phyloP scores from a whole-genome alignment of 2,797 vertebrate genomes.

The Acrocephalus scirpaceus region DNA sequence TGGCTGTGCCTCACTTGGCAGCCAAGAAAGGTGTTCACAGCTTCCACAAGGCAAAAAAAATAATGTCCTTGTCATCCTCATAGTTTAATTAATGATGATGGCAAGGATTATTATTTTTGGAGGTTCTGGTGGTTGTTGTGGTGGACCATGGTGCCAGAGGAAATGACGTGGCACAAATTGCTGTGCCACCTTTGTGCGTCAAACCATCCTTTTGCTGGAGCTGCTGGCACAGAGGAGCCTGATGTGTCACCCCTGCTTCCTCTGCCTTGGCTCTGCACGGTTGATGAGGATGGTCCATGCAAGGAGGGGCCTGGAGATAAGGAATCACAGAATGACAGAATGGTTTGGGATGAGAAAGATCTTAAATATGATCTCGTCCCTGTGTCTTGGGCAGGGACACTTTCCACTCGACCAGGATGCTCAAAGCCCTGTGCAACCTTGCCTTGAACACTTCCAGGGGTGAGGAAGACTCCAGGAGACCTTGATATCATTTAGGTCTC shows the following conservation, averaged over 20 bases:
- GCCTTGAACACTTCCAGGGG: neutral
- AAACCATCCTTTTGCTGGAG: neutral
- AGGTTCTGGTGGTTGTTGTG: neutral
- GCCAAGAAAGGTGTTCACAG: neutral
- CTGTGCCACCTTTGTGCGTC: rapidly evolving
- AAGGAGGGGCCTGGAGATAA: neutral
- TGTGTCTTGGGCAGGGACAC: neutral
- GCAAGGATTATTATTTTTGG: neutral
- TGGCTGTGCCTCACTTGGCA: neutral
- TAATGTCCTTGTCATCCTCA: neutral
- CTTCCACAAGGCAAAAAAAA: neutral
- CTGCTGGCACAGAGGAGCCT: neutral
- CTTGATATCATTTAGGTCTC: neutral
- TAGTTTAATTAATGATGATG: neutral
- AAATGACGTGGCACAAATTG: neutral
- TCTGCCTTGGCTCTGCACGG: rapidly evolving
- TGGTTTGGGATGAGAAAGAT: neutral
- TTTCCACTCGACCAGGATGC: neutral
- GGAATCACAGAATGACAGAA: neutral
- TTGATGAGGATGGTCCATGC: neutral
- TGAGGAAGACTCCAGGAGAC: neutral
- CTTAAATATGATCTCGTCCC: neutral
- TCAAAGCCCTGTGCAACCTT: neutral
- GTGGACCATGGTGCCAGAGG: neutral
- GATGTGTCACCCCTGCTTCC: neutral